phyloP scores from a whole-genome alignment of 2,888 invertebrate genomes.

The Ferrisia virgata region DNA sequence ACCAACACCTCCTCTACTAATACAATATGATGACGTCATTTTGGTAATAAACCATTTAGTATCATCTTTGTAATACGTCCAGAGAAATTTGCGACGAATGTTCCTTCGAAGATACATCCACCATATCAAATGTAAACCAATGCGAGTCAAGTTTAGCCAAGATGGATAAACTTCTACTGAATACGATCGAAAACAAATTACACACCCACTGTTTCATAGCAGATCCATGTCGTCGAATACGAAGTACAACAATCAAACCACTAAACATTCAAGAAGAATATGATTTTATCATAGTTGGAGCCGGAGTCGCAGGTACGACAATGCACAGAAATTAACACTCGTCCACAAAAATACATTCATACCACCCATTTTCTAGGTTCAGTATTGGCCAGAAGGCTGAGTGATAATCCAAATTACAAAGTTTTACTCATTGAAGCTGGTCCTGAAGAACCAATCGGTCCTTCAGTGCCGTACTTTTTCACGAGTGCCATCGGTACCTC shows the following conservation, averaged over 20 bases:
- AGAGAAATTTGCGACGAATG: not conserved
- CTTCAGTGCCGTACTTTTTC: constrained; percentile 54
- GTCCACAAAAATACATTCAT: too few species aligned
- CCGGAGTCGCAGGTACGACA: constrained; percentile 73
- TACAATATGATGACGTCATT: too few species aligned
- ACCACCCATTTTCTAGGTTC: constrained; percentile 52
- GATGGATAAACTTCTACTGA: not conserved
- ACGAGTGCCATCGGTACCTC: constrained; percentile 52
- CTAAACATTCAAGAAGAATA: constrained; percentile 60
- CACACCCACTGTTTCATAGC: not conserved
- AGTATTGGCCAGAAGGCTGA: constrained; percentile 56
- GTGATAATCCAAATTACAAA: constrained; percentile 54
- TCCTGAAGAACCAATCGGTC: constrained; percentile 55
- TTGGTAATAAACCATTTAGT: too few species aligned
- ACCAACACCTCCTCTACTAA: too few species aligned
- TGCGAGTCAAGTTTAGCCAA: not conserved
- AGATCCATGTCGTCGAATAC: not conserved
- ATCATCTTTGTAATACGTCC: too few species aligned
- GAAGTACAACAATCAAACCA: not conserved
- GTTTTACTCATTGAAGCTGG: constrained; percentile 56
- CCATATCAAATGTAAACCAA: not conserved
- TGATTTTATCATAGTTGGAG: constrained; percentile 82
- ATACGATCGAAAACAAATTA: not conserved
- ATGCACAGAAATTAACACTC: constrained; percentile 40
- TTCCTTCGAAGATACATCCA: not conserved